Conservation (phyloP, 2,113 vertebrate genomes). For the Galeopterus variegatus region DNA sequence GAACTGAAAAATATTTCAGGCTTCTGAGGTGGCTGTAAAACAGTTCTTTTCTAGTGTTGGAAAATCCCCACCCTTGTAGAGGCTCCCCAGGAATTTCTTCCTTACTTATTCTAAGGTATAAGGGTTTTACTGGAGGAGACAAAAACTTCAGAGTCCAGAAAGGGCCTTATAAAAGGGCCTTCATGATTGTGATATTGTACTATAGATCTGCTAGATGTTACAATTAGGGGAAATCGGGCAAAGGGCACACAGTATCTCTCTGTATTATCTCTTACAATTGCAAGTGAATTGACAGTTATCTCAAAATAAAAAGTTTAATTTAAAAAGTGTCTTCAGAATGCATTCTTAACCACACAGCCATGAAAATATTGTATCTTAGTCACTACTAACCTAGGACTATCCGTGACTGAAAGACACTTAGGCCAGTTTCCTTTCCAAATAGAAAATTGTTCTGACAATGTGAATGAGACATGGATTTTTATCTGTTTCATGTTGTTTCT, state of each 20-base stretch:
- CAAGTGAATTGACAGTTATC: not conserved
- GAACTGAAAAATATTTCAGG: slow-evolving; percentile 4
- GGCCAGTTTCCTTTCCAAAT: not conserved
- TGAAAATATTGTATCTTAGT: not conserved
- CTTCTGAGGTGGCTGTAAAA: not conserved
- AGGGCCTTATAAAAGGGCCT: not conserved
- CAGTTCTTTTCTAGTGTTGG: not conserved
- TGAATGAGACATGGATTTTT: slow-evolving; percentile 9
- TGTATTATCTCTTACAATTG: not conserved
- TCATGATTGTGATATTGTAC: not conserved
- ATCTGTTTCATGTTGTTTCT: slow-evolving; percentile 34
- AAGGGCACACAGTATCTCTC: not conserved
- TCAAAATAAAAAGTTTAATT: slow-evolving; percentile 31
- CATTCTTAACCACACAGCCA: not conserved
- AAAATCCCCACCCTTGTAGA: not conserved
- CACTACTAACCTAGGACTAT: not conserved
- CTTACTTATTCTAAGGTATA: slow-evolving; percentile 4
- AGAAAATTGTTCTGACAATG: not conserved
- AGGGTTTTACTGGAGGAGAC: slow-evolving; percentile 5
- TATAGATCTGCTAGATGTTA: not conserved
- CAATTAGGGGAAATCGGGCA: not conserved
- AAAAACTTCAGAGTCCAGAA: not conserved
- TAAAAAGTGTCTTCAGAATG: slow-evolving; percentile 4
- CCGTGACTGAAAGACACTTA: not conserved
- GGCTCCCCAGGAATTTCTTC: not conserved